Conservation (phyloP, 2,113 vertebrate genomes). For the Onychostoma macrolepis region DNA sequence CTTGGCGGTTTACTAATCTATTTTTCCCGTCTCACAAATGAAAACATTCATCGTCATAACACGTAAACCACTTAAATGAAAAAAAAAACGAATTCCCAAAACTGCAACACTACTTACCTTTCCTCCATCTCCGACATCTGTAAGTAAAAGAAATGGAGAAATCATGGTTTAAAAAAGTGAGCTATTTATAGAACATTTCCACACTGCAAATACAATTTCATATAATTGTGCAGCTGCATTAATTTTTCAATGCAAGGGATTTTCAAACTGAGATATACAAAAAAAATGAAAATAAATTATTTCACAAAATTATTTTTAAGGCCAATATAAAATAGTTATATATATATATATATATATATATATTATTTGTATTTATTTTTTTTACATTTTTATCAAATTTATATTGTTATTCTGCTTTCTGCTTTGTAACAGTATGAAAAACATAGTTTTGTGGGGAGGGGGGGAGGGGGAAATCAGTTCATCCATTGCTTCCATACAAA, state of each 20-base stretch:
- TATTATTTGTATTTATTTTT: no score
- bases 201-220: background rate
- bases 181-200: background rate
- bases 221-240: background rate
- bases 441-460: background rate
- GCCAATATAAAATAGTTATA: no score
- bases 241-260: background rate
- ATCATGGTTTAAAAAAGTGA: background rate
- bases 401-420: background rate
- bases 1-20: background rate
- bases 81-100: background rate
- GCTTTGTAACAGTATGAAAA: background rate
- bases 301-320: background rate
- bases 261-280: background rate
- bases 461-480: background rate
- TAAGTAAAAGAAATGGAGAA: slow-evolving; percentile 9
- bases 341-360: no score
- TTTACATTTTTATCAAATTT: background rate
- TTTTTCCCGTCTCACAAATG: background rate
- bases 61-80: background rate
- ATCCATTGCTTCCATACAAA: background rate
- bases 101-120: slow-evolving; percentile 56
- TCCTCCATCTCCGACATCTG: slow-evolving; percentile 63
- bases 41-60: background rate
- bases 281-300: no score